Evolutionary conservation across 2,113 vertebrate genomes (phyloP).

Genomic region (Nematolebias whitei): DNA sequence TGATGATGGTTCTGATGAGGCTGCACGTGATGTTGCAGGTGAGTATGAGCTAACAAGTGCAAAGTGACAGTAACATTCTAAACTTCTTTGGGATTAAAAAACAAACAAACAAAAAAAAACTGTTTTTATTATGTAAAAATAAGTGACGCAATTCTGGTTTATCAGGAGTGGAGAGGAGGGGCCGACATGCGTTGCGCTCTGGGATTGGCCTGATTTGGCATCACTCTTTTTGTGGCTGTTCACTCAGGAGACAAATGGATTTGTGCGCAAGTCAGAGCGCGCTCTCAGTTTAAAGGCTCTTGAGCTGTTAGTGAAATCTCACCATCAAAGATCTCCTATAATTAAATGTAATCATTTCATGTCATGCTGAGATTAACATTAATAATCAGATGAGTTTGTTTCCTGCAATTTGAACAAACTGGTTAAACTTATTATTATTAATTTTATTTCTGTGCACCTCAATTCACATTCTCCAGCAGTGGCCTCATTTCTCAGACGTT

Average conservation of each 20-base stretch:
- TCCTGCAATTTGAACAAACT: background rate
- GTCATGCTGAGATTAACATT: background rate
- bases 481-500: slow-evolving; percentile 49
- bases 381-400: no score
- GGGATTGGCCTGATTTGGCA: slow-evolving; percentile 60
- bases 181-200: background rate
- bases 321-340: background rate
- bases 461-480: background rate
- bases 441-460: background rate
- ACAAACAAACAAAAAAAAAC: no score
- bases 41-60: no score
- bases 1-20: no score
- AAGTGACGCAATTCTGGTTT: background rate
- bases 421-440: no score
- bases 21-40: no score
- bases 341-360: background rate
- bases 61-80: no score
- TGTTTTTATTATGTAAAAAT: background rate
- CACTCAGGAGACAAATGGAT: slow-evolving; percentile 31
- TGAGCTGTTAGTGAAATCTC: background rate
- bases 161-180: slow-evolving; percentile 32
- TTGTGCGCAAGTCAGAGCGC: slow-evolving; percentile 4
- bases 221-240: slow-evolving; percentile 56
- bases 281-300: slow-evolving; percentile 15
- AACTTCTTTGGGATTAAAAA: no score